Conservation (phyloP, 2,113 vertebrate genomes). For the Anolis carolinensis region DNA sequence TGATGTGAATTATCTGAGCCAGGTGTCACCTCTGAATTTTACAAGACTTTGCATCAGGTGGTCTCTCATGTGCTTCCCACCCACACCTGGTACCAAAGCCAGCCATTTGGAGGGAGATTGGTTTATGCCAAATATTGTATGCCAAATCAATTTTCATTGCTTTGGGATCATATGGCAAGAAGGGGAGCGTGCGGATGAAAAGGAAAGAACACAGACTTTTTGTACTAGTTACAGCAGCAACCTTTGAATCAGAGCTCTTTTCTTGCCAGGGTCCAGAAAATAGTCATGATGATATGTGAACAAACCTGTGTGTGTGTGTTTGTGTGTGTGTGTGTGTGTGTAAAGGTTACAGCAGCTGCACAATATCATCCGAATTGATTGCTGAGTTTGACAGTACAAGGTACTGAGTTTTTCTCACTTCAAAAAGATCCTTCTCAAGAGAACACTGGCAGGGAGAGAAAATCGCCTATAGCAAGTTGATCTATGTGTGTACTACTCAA, state of each 20-base stretch:
- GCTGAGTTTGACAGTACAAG: slow-evolving; percentile 22
- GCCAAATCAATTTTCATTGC: background rate
- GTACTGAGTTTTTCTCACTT: background rate
- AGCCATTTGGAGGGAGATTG: background rate
- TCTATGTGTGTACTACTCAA: background rate
- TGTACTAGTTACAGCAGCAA: background rate
- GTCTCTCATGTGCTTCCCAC: slow-evolving; percentile 49
- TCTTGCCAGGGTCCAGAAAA: background rate
- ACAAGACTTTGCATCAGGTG: slow-evolving; percentile 40
- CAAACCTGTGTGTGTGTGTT: background rate
- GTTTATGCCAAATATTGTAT: background rate
- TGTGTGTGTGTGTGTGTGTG: background rate
- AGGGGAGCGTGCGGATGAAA: background rate
- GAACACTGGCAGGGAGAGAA: background rate
- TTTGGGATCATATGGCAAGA: background rate
- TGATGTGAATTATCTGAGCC: slow-evolving; percentile 55
- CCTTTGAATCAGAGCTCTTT: background rate
- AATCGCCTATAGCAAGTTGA: background rate
- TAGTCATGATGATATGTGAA: background rate
- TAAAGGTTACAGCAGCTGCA: slow-evolving; percentile 37
- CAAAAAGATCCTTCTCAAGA: slow-evolving; percentile 12
- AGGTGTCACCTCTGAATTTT: slow-evolving; percentile 58
- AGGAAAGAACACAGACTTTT: background rate
- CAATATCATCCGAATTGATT: background rate
- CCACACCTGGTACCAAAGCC: background rate